A percentile compares a stretch with the other conserved stretches of the same genome.
These are phyloP conservation scores for Rambutsinella grinnellia DNA, from an alignment of 2,888 invertebrate genomes.

Conservation along the genomic window DNA sequence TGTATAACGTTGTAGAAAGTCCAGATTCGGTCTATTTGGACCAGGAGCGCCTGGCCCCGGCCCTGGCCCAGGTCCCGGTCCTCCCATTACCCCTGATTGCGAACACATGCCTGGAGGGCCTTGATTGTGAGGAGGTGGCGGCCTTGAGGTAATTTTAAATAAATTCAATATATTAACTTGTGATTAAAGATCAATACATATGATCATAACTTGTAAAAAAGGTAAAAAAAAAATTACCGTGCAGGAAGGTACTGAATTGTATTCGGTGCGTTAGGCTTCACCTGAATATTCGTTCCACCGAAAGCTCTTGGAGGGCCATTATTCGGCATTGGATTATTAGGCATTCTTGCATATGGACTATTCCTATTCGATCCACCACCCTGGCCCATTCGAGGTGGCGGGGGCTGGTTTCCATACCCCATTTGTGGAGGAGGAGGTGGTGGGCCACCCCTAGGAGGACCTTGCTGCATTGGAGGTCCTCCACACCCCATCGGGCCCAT, in stretches of 20 bases:
- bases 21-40: constrained; percentile 84
- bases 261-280: constrained; percentile 96
- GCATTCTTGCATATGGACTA: constrained; percentile 71
- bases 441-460: constrained; percentile 52
- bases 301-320: constrained; percentile 74
- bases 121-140: constrained; percentile 75
- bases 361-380: constrained; percentile 68
- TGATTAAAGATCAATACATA: too few relatives aligned
- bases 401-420: constrained; percentile 64
- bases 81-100: constrained; percentile 59
- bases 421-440: constrained; percentile 59
- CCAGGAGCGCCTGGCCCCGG: constrained; percentile 71
- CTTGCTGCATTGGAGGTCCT: constrained; percentile 44
- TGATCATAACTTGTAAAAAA: too few relatives aligned
- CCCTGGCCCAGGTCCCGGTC: constrained; percentile 39
- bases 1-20: constrained; percentile 89
- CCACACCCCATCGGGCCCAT: constrained; percentile 61
- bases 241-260: constrained; percentile 98
- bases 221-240: too few relatives aligned
- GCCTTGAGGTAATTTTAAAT: too few relatives aligned
- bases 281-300: constrained; percentile 88
- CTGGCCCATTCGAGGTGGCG: constrained; percentile 67
- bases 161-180: too few relatives aligned
- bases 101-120: constrained; percentile 59
- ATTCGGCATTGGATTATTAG: constrained; percentile 73